These are phyloP conservation scores for Phengaris arion DNA, from an alignment of 2,888 invertebrate genomes.

Conservation along the genomic window DNA sequence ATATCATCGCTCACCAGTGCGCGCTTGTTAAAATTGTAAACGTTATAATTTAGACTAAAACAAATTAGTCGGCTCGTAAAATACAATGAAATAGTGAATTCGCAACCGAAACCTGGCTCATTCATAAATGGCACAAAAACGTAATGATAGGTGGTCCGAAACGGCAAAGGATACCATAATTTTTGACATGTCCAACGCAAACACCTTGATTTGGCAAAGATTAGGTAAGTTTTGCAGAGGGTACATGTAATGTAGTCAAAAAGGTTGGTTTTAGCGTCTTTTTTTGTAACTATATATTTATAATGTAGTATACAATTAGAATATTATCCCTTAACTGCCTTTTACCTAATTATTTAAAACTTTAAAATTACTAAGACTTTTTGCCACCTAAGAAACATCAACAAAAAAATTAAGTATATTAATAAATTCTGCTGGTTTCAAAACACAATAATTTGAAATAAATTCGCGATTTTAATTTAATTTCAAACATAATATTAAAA, in stretches of 20 bases:
- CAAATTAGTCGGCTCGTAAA: conserved; percentile 45
- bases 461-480: too few species aligned
- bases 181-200: conserved; percentile 68
- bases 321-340: neutral
- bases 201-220: conserved; percentile 63
- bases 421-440: too few species aligned
- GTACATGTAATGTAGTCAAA: neutral
- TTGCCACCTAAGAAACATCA: too few species aligned
- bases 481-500: too few species aligned
- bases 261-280: neutral
- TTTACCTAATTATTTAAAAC: too few species aligned
- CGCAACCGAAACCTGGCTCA: conserved; percentile 60
- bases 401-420: too few species aligned
- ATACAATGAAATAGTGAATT: conserved; percentile 54
- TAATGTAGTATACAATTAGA: neutral
- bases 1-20: neutral
- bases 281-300: neutral
- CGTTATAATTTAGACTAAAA: conserved; percentile 18
- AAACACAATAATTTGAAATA: too few species aligned
- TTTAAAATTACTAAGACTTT: too few species aligned
- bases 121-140: conserved; percentile 68
- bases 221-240: conserved; percentile 26
- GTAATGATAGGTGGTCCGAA: conserved; percentile 62
- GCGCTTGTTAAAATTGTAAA: conserved; percentile 6
- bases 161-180: conserved; percentile 61